phyloP scores from a whole-genome alignment of 2,797 vertebrate genomes.

The Ataeniobius toweri region DNA sequence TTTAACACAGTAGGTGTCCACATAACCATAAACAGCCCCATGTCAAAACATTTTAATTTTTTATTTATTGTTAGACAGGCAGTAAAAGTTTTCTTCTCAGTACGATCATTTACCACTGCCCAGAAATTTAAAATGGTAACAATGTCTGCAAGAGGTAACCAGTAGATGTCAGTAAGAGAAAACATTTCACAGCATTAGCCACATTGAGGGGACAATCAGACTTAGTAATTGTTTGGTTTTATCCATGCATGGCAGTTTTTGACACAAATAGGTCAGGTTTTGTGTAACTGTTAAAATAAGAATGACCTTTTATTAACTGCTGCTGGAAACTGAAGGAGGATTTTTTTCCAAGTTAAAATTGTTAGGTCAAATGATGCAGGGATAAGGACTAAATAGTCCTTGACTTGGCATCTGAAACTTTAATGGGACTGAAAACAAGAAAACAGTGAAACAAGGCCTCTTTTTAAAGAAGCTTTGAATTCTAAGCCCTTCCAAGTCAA shows the following conservation, averaged over 20 bases:
- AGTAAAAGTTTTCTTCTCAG: no score
- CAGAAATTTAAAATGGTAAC: background rate
- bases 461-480: background rate
- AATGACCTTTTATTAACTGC: background rate
- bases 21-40: no score
- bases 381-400: background rate
- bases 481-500: no score
- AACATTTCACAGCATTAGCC: no score
- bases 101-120: background rate
- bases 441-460: background rate
- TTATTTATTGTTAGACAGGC: no score
- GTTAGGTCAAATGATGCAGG: slow-evolving; percentile 6
- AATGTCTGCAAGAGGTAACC: background rate
- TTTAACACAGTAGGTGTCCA: no score
- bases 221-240: background rate
- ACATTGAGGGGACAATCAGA: background rate
- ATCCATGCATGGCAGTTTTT: background rate
- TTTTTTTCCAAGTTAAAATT: background rate
- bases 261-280: background rate
- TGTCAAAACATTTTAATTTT: no score
- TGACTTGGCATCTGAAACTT: slow-evolving; percentile 1
- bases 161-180: slow-evolving; percentile 5
- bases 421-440: background rate
- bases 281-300: background rate
- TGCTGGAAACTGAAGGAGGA: background rate